Evolutionary conservation across 2,888 invertebrate genomes (phyloP), one percentile per base, ranked within the genome.

Genomic region (Tridacna crocea): DNA sequence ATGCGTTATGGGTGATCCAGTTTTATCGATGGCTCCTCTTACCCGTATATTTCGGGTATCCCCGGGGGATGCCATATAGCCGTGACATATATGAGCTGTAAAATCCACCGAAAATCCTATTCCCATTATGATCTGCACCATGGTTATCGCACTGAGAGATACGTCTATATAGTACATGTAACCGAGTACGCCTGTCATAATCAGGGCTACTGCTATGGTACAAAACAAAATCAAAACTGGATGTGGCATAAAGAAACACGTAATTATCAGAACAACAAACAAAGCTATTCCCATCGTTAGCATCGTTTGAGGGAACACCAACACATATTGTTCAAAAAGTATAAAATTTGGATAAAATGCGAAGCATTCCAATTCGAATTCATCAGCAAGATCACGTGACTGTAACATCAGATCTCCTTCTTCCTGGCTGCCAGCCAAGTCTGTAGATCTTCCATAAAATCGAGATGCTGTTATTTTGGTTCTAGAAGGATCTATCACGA

Each of bases 381-480:
- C 76, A 55, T 85, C 73, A 11, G 90, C 89, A 0, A 91, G 74
- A 26, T 88, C 83, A 19, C 92, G 79, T 80, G 91, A 79, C 46
- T 78, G 26, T 19, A 88, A 26, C 90, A 92, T 92, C 72, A 91
- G 73, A 22, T 87, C 73, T 0, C 90, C 91, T 82, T 92, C 90
- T 26, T 77, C 77, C 13, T 83, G 81, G 24, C 98, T 98, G 75
- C 98, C 97, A 77, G 97, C 97, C 66, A 98, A 97, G 91, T 98
- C 97, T 2, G 97, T 97, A 0, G 98, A 97, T 94, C 98, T 98
- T 73, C 98, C 97, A 70, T 98, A 95, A 92, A 98, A 97, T 81
- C 98, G 95, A 68, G 98, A 98, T 0, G 97, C 98, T 6, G 97
- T 48, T 11, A 85, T 85, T 47, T 36, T 70, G 11, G 17, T 55